Evolutionary conservation across 2,888 invertebrate genomes (phyloP), one percentile per base, ranked within the genome.

Genomic region (Stictocephala bisonia): DNA sequence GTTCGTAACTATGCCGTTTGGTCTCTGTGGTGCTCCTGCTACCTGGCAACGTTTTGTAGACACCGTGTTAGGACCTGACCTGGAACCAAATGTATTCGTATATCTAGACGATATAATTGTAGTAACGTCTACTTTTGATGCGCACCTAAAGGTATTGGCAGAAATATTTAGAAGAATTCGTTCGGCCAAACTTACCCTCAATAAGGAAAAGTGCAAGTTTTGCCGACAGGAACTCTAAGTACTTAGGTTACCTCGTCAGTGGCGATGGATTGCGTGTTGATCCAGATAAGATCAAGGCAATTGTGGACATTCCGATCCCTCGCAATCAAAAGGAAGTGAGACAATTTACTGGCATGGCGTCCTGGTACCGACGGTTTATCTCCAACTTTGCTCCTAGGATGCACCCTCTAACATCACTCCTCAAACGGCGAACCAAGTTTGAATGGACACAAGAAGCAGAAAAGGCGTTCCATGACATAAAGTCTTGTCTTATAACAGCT

Each of bases 231-330:
- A 76, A 22, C 31, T 81, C 0, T n/a, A 56, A 71, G 11, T 80
- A 78, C 35, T 72, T 81, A 0, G 81, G 82, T 0, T 79, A 80
- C 50, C 31, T 79, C 0, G 76, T 82, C 2, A 72, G 76, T 40
- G 41, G 48, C 1, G 35, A 79, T 0, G 79, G 80, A 1, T 74
- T 81, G 15, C 26, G 58, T 2, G 72, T 50, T 13, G 68, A 68
- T 26, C 48, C 44, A 20, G 48, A 68, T 7, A 68, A 68, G 27
- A 26, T 68, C 1, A 24, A n/a, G 1, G 44, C 53, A 31, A n/a
- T 69, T 20, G n/a, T 22, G 11, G 53, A 69, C 4, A n/a, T 51
- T 7, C 69, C 69, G n/a, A 1, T n/a, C 4, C 69, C 51, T 2
- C 4, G n/a, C 9, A 31, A n/a, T 9, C 11, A 50, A 15, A 20